Percentiles rank a stretch among this genome's conserved stretches.
Evolutionary conservation across 2,113 vertebrate genomes (phyloP).

Genomic region (Orcinus orca): DNA sequence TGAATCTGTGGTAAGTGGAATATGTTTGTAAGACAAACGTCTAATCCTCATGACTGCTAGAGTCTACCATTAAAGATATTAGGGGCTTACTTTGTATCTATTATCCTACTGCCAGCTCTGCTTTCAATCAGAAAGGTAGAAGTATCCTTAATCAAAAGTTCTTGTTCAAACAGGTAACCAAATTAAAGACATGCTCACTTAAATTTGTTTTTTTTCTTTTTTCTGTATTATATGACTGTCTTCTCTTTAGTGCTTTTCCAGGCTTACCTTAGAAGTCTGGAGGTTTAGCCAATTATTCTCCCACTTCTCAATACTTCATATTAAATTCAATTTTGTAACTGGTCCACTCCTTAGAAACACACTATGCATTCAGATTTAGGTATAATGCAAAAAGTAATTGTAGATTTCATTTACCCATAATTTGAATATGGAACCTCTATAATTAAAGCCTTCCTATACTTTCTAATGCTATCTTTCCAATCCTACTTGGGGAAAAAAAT

Average conservation of each 20-base stretch:
- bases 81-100: neutral
- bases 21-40: neutral
- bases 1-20: neutral
- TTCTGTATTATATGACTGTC: neutral
- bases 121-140: neutral
- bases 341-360: neutral
- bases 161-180: neutral
- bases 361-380: neutral
- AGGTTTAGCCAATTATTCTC: neutral
- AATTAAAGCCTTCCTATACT: neutral
- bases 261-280: neutral
- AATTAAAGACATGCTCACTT: neutral
- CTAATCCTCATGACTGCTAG: neutral
- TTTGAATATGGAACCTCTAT: neutral
- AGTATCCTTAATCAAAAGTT: neutral
- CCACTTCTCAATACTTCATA: neutral
- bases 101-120: neutral
- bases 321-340: neutral
- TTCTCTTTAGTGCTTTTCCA: neutral
- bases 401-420: neutral
- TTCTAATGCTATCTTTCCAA: neutral
- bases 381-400: neutral
- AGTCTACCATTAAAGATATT: neutral
- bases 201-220: neutral
- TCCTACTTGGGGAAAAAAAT: neutral